Evolutionary conservation across 2,888 invertebrate genomes (phyloP), one percentile per base, ranked within the genome.

Genomic region (Melieria crassipennis): DNA sequence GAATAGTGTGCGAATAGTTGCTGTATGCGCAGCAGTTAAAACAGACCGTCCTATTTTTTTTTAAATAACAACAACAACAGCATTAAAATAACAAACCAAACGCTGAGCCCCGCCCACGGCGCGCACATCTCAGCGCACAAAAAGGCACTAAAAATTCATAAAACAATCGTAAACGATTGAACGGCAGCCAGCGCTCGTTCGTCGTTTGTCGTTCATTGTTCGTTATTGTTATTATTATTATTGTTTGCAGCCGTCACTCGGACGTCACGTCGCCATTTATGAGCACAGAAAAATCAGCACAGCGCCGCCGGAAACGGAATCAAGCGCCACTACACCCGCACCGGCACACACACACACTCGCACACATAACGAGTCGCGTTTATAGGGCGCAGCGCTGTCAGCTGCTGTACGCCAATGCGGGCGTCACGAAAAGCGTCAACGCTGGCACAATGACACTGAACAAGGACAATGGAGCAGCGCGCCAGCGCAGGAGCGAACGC

Each of bases 91-190:
- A 57, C 7, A 13, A 58, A 4, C 30, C 30, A 30, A 30, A 30
- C 30, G 30, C 30, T 30, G 30, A 30, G 30, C 30, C 30, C 30
- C 30, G 30, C 30, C 30, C 30, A 30, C 30, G 30, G 30, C 30
- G 30, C 30, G 30, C 30, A 30, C 30, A 30, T 30, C 10, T 50
- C 9, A 57, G 7, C 47, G 16, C 3, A 56, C 7, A 55, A 30
- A 65, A 65, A 57, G 52, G 45, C n/a, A 47, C 57, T 65, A 43
- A 64, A 70, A 62, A 57, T 55, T 65, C 65, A 43, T 70, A 72
- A 72, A 72, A 66, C 58, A 66, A 58, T 66, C 66, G 58, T 58
- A 66, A 66, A 66, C 46, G 30, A 30, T 30, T 30, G 30, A 30
- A 30, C 30, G 30, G 30, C 30, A 30, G 30, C 30, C 30, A 30